Conservation (phyloP, 2,888 invertebrate species). For the Noctuana brunneofusca region DNA sequence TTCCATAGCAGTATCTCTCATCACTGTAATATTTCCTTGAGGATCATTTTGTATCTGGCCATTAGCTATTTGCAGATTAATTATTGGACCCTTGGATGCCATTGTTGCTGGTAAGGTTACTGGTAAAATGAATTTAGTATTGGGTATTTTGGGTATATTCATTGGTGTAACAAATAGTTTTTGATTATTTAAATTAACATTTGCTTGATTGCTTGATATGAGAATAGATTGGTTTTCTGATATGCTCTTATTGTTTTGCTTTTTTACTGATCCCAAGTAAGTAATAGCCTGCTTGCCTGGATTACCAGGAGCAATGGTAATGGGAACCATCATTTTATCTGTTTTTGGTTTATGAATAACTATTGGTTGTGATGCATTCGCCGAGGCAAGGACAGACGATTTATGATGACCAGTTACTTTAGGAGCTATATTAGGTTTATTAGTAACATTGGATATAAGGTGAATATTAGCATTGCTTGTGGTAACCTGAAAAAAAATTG, state of each 20-base stretch:
- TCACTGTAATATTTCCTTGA: slow-evolving; percentile 84
- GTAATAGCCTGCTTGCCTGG: slow-evolving; percentile 73
- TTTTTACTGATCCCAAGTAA: slow-evolving; percentile 82
- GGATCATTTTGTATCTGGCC: slow-evolving; percentile 84
- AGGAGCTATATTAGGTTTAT: slow-evolving; percentile 71
- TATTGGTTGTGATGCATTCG: slow-evolving; percentile 75
- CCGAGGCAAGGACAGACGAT: slow-evolving; percentile 69
- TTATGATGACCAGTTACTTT: slow-evolving; percentile 65
- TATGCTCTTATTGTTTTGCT: slow-evolving; percentile 64
- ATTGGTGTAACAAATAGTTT: slow-evolving; percentile 83
- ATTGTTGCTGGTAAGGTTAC: slow-evolving; percentile 79
- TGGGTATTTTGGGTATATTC: slow-evolving; percentile 82
- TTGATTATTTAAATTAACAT: slow-evolving; percentile 71
- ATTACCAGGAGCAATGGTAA: slow-evolving; percentile 67
- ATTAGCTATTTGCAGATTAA: slow-evolving; percentile 87
- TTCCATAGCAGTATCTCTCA: slow-evolving; percentile 73
- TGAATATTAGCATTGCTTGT: slow-evolving; percentile 72
- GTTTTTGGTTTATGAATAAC: slow-evolving; percentile 82
- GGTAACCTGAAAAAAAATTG: slow-evolving; percentile 58
- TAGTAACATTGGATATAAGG: slow-evolving; percentile 69
- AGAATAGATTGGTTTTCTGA: slow-evolving; percentile 74
- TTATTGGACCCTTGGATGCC: slow-evolving; percentile 83
- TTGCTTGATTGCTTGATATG: slow-evolving; percentile 72
- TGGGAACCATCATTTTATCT: slow-evolving; percentile 77
- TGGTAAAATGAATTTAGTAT: slow-evolving; percentile 80